Evolutionary conservation across 2,888 invertebrate genomes (phyloP).

Genomic region (Mycalesis mineus): DNA sequence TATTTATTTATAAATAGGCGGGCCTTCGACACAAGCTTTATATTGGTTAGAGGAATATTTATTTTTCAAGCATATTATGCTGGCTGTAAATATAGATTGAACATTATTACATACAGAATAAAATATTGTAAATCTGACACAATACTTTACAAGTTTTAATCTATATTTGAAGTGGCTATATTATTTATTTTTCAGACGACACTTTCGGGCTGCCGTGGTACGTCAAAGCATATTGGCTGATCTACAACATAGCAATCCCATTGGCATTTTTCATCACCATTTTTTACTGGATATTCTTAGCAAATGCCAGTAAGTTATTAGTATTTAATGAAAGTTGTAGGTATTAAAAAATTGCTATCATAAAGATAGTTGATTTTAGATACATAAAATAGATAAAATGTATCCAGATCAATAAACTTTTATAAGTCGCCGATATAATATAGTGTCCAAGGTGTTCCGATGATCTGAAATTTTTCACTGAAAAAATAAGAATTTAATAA

Average conservation of each 20-base stretch:
- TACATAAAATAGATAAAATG: neutral
- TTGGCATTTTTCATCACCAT: slow-evolving; percentile 61
- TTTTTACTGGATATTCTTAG: slow-evolving; percentile 62
- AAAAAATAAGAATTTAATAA: too few species aligned
- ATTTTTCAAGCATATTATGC: too few species aligned
- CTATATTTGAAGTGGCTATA: neutral
- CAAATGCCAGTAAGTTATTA: slow-evolving; percentile 40
- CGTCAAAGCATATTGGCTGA: slow-evolving; percentile 57
- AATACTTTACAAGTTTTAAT: too few species aligned
- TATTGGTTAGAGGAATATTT: too few species aligned
- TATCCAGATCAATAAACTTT: neutral
- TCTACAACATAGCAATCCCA: slow-evolving; percentile 52
- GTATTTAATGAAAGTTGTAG: neutral
- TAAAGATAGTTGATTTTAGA: neutral
- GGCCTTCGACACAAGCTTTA: too few species aligned
- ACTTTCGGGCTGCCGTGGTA: slow-evolving; percentile 54
- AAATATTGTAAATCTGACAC: too few species aligned
- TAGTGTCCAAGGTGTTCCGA: too few species aligned
- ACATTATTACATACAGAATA: too few species aligned
- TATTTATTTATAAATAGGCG: too few species aligned
- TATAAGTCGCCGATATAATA: neutral
- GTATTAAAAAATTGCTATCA: neutral
- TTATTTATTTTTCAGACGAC: slow-evolving; percentile 47
- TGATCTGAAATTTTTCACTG: too few species aligned
- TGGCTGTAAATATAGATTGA: too few species aligned